Evolutionary conservation across 2,888 invertebrate species (phyloP).

Genomic region (Helicoverpa assulta): DNA sequence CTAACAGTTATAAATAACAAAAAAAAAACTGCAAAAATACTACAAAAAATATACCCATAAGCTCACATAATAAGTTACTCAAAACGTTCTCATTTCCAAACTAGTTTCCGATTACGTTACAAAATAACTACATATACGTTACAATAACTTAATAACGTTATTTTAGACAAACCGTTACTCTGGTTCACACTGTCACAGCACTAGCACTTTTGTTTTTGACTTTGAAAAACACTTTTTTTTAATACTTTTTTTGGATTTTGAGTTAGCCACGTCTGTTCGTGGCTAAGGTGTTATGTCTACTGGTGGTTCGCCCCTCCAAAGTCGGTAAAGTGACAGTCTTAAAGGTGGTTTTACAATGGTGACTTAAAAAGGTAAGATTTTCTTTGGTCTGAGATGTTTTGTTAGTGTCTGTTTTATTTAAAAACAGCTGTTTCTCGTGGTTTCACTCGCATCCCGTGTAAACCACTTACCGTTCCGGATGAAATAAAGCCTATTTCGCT

Average conservation of each 20-base stretch:
- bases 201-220: slow-evolving; percentile 43
- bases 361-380: slow-evolving; percentile 9
- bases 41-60: slow-evolving; percentile 24
- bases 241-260: slow-evolving; percentile 12
- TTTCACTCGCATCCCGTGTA: too few species aligned
- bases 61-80: slow-evolving; percentile 28
- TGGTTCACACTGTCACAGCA: slow-evolving; percentile 44
- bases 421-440: too few species aligned
- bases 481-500: too few species aligned
- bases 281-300: slow-evolving; percentile 48
- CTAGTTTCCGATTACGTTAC: slow-evolving; percentile 54
- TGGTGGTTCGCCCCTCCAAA: slow-evolving; percentile 53
- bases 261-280: slow-evolving; percentile 43
- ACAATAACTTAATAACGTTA: slow-evolving; percentile 42
- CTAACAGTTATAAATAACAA: background rate
- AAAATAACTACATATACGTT: slow-evolving; percentile 37
- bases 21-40: background rate
- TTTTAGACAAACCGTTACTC: slow-evolving; percentile 33
- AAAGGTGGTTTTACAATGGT: slow-evolving; percentile 23
- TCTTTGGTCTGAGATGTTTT: background rate
- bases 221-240: slow-evolving; percentile 39
- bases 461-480: too few species aligned
- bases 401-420: too few species aligned
- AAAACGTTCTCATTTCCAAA: slow-evolving; percentile 56
- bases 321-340: slow-evolving; percentile 47